A percentile compares a stretch with the other conserved stretches of the same genome.
These are phyloP conservation scores for Habroteleia sp. DNA, from an alignment of 2,888 invertebrate species.

Conservation along the genomic window DNA sequence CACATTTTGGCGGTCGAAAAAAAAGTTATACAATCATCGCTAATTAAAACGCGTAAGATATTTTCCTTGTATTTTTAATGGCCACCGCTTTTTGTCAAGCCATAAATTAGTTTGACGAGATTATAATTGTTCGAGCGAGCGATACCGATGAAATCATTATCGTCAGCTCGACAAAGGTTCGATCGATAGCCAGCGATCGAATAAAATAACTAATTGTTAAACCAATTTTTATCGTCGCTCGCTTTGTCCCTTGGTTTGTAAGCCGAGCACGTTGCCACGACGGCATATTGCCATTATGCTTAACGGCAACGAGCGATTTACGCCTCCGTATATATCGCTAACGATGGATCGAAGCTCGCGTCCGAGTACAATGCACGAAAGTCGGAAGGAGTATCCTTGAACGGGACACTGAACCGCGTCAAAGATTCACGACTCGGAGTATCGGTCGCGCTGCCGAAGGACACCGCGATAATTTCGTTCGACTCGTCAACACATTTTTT, in stretches of 20 bases:
- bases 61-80: no score
- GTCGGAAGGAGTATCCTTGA: constrained; percentile 70
- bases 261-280: constrained; percentile 48
- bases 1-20: no score
- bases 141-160: no score
- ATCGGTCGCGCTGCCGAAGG: constrained; percentile 63
- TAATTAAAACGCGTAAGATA: no score
- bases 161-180: no score
- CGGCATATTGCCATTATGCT: constrained; percentile 54
- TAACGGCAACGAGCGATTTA: constrained; percentile 55
- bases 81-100: no score
- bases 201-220: no score
- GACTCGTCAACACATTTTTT: constrained; percentile 60
- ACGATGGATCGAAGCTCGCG: constrained; percentile 42
- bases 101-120: no score
- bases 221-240: no score
- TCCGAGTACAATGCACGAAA: constrained; percentile 60
- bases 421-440: constrained; percentile 61
- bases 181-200: no score
- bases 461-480: constrained; percentile 61
- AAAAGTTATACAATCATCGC: no score
- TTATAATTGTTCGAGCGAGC: no score
- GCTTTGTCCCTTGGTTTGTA: constrained; percentile 44
- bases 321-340: constrained; percentile 47
- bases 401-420: constrained; percentile 72